phyloP scores from a whole-genome alignment of 2,113 vertebrate genomes.

The Dicerorhinus sumatrensis region DNA sequence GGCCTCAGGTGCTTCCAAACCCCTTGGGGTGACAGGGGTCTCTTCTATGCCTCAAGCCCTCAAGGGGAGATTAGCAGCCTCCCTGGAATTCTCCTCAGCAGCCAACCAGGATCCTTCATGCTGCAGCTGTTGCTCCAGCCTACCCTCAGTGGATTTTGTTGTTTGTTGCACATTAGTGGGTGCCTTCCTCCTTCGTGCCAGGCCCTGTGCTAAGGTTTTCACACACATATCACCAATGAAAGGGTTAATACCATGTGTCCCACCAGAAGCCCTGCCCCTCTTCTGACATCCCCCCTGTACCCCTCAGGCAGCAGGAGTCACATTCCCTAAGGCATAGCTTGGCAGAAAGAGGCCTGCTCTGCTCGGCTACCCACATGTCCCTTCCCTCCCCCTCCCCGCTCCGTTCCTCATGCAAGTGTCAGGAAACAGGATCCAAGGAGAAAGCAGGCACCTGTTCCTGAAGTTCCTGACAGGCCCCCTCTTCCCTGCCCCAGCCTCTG shows the following conservation, averaged over 20 bases:
- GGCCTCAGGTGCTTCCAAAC: background rate
- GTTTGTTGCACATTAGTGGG: background rate
- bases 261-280: slow-evolving; percentile 28
- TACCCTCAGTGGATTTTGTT: background rate
- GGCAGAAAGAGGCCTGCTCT: slow-evolving; percentile 70
- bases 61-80: slow-evolving; percentile 12
- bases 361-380: slow-evolving; percentile 70
- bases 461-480: slow-evolving; percentile 57
- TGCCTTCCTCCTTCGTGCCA: background rate
- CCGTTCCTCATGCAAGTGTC: slow-evolving; percentile 62
- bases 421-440: slow-evolving; percentile 71
- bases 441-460: slow-evolving; percentile 76
- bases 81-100: slow-evolving; percentile 49
- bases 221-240: slow-evolving; percentile 3
- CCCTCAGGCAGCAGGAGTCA: slow-evolving; percentile 61
- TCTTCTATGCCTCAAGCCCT: background rate
- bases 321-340: slow-evolving; percentile 69
- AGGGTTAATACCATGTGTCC: slow-evolving; percentile 67
- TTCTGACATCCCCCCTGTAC: slow-evolving; percentile 39
- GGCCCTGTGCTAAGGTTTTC: background rate
- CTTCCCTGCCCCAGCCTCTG: background rate
- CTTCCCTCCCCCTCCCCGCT: background rate
- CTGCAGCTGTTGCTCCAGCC: slow-evolving; percentile 46
- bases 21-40: background rate
- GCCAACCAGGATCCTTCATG: slow-evolving; percentile 10